Evolutionary conservation across 2,888 invertebrate species (phyloP).

Genomic region (Ecliptopera silaceata): DNA sequence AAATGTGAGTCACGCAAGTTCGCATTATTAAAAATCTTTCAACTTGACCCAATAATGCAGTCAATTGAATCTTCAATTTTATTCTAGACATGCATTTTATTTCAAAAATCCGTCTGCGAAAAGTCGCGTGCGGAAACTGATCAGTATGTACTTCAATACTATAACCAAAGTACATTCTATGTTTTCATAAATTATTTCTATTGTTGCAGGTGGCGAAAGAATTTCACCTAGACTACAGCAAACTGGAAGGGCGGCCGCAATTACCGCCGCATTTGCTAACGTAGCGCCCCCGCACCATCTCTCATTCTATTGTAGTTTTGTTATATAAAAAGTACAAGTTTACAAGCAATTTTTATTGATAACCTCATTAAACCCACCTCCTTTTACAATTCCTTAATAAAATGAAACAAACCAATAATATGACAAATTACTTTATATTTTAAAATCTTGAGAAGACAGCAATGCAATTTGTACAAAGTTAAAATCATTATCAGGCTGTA

Average conservation of each 20-base stretch:
- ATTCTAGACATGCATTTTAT: no score
- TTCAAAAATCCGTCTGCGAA: no score
- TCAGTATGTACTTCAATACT: no score
- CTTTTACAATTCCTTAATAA: neutral
- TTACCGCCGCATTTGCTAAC: slow-evolving; percentile 86
- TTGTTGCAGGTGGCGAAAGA: slow-evolving; percentile 92
- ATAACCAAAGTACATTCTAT: no score
- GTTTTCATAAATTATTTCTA: slow-evolving; percentile 17
- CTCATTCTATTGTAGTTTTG: slow-evolving; percentile 80
- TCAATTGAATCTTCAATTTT: no score
- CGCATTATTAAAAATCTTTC: no score
- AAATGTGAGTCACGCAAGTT: no score
- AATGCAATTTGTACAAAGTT: slow-evolving; percentile 33
- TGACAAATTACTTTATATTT: slow-evolving; percentile 40
- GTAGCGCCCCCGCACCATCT: slow-evolving; percentile 70
- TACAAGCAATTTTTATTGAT: slow-evolving; percentile 44
- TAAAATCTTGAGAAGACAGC: slow-evolving; percentile 40
- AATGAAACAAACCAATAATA: slow-evolving; percentile 19
- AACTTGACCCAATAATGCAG: no score
- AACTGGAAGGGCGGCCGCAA: slow-evolving; percentile 96
- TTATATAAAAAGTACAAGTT: slow-evolving; percentile 84
- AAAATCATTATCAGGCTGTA: slow-evolving; percentile 25
- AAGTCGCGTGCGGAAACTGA: no score
- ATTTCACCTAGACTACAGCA: slow-evolving; percentile 99
- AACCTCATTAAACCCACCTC: neutral